Evolutionary conservation across 2,888 invertebrate species (phyloP).

Genomic region (Portevinia maculata): DNA sequence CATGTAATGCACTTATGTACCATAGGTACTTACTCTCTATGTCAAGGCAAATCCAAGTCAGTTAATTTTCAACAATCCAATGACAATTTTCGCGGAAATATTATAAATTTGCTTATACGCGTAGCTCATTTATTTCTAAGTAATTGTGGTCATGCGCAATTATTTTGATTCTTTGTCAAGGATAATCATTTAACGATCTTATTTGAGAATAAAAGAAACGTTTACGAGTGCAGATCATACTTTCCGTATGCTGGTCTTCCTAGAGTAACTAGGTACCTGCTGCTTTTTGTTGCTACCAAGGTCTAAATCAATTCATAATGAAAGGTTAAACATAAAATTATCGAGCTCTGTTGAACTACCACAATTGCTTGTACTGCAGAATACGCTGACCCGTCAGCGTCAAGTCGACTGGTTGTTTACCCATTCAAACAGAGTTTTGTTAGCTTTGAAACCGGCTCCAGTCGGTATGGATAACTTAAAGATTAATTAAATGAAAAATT

Average conservation of each 20-base stretch:
- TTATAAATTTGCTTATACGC: too few relatives aligned
- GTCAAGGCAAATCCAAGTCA: too few relatives aligned
- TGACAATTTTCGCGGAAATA: too few relatives aligned
- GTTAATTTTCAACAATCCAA: too few relatives aligned
- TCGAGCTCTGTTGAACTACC: conserved; percentile 18
- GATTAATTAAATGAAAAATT: conserved; percentile 25
- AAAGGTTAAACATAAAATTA: conserved; percentile 50
- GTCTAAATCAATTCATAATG: conserved; percentile 31
- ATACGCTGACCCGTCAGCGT: conserved; percentile 42
- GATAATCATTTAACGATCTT: conserved; percentile 41
- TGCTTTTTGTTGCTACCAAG: conserved; percentile 45
- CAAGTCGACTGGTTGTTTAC: background rate
- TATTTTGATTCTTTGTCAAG: conserved; percentile 31
- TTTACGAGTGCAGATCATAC: conserved; percentile 20
- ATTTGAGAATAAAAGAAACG: conserved; percentile 20
- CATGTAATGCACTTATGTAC: background rate
- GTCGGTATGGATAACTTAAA: conserved; percentile 28
- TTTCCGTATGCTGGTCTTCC: conserved; percentile 19
- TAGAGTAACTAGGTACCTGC: conserved; percentile 24
- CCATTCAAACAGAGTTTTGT: background rate
- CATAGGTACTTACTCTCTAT: background rate
- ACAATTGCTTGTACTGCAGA: conserved; percentile 10
- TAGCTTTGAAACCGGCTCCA: conserved; percentile 28
- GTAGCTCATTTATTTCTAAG: too few relatives aligned
- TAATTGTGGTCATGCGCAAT: too few relatives aligned